Percentiles rank a stretch among this genome's conserved stretches.
These are phyloP conservation scores for Aix galericulata DNA, from an alignment of 2,113 vertebrate species.

Conservation along the genomic window DNA sequence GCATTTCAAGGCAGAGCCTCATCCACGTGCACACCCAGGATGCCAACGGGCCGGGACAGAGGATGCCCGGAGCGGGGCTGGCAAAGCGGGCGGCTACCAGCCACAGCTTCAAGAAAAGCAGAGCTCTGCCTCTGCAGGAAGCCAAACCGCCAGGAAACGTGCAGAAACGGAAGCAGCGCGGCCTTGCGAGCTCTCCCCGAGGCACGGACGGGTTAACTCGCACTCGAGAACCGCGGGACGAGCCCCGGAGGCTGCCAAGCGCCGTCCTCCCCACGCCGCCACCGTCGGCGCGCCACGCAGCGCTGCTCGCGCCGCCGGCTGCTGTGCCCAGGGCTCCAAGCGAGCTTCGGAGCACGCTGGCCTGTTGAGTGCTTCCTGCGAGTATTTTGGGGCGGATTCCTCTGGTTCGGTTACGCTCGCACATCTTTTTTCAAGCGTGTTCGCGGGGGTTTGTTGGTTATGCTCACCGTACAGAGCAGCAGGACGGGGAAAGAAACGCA, in stretches of 20 bases:
- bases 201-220: background rate
- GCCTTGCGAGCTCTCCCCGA: background rate
- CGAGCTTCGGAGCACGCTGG: background rate
- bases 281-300: background rate
- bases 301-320: background rate
- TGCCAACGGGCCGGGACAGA: background rate
- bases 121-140: background rate
- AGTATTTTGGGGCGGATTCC: background rate
- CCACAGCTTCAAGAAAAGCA: background rate
- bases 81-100: background rate
- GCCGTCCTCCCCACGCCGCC: background rate
- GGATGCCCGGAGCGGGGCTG: background rate
- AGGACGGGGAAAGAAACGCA: rapidly evolving
- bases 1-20: background rate
- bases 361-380: background rate
- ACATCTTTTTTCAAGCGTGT: background rate
- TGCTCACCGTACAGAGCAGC: background rate
- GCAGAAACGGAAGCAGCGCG: background rate
- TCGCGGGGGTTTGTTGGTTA: background rate
- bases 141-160: rapidly evolving
- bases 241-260: background rate
- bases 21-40: background rate
- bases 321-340: background rate
- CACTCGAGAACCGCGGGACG: background rate
- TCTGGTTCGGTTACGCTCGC: background rate